Evolutionary conservation across 2,888 invertebrate species (phyloP).

Genomic region (Sphaerophoria taeniata): DNA sequence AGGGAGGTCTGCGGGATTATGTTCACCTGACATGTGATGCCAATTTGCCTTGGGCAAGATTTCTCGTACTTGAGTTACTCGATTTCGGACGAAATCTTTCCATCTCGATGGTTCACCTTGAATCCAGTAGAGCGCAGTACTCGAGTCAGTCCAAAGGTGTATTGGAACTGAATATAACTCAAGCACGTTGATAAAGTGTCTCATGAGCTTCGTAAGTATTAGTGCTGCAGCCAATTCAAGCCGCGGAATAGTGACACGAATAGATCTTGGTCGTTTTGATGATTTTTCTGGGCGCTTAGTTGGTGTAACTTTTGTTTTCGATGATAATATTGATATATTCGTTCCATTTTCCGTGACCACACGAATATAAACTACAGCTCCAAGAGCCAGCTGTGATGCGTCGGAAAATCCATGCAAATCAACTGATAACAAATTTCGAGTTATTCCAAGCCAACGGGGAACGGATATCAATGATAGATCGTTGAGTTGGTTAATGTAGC

Average conservation of each 20-base stretch:
- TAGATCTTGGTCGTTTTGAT: slow-evolving; percentile 10
- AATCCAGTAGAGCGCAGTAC: slow-evolving; percentile 22
- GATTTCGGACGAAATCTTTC: slow-evolving; percentile 35
- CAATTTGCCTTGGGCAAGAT: slow-evolving; percentile 1
- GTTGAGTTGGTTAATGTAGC: slow-evolving; percentile 3
- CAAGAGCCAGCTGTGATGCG: slow-evolving; percentile 21
- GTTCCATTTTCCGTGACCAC: neutral
- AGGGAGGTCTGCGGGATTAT: slow-evolving; percentile 37
- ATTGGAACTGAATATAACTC: slow-evolving; percentile 6
- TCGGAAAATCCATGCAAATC: slow-evolving; percentile 19
- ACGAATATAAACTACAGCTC: slow-evolving; percentile 28
- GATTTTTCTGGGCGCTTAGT: neutral
- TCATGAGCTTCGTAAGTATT: slow-evolving; percentile 10
- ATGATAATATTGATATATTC: slow-evolving; percentile 29
- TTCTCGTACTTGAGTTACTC: slow-evolving; percentile 18
- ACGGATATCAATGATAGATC: neutral
- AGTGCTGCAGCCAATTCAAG: slow-evolving; percentile 32
- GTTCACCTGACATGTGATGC: slow-evolving; percentile 8
- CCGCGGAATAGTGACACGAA: slow-evolving; percentile 43
- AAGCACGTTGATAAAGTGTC: neutral
- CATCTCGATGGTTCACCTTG: slow-evolving; percentile 28
- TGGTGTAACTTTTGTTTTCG: slow-evolving; percentile 18
- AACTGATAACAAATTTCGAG: slow-evolving; percentile 14
- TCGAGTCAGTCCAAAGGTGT: slow-evolving; percentile 42
- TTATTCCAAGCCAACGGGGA: slow-evolving; percentile 8